A percentile compares a stretch with the other conserved stretches of the same genome.
Conservation (phyloP, 64 coral and sea anemone species). For the Montipora foliosa region DNA sequence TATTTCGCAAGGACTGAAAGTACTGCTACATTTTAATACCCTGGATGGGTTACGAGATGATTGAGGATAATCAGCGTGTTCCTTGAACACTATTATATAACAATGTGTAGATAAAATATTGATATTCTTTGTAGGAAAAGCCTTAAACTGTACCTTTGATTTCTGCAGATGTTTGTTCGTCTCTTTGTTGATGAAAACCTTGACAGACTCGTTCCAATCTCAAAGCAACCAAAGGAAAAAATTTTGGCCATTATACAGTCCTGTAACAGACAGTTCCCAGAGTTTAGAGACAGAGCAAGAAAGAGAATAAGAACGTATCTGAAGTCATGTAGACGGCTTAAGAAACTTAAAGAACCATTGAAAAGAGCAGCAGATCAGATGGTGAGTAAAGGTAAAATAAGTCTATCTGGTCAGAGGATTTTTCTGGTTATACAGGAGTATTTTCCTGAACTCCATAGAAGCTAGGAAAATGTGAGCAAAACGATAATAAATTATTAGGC, state of each 20-base stretch:
- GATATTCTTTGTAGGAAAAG: no score
- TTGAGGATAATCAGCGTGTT: no score
- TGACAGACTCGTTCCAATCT: constrained; percentile 98
- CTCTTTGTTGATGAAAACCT: constrained; percentile 98
- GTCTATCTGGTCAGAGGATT: not conserved
- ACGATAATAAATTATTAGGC: no score
- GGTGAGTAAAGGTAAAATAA: constrained; percentile 50
- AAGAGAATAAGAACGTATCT: constrained; percentile 98
- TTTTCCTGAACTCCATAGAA: no score
- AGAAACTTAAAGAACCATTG: constrained; percentile 95
- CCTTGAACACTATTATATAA: no score
- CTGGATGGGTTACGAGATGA: no score
- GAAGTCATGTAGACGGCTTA: constrained; percentile 93
- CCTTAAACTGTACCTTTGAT: not conserved
- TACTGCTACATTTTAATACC: no score
- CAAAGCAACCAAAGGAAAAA: constrained; percentile 99
- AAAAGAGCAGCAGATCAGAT: constrained; percentile 98
- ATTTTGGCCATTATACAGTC: constrained; percentile 98
- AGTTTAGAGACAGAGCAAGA: constrained; percentile 96
- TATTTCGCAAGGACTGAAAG: no score
- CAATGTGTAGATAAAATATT: no score
- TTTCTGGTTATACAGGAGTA: no score
- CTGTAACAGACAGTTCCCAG: constrained; percentile 98
- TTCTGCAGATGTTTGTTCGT: constrained; percentile 94
- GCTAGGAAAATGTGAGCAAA: no score